A percentile compares a stretch with the other conserved stretches of the same genome.
Evolutionary conservation across 2,797 vertebrate species (phyloP).

Genomic region (Meda fulgida): DNA sequence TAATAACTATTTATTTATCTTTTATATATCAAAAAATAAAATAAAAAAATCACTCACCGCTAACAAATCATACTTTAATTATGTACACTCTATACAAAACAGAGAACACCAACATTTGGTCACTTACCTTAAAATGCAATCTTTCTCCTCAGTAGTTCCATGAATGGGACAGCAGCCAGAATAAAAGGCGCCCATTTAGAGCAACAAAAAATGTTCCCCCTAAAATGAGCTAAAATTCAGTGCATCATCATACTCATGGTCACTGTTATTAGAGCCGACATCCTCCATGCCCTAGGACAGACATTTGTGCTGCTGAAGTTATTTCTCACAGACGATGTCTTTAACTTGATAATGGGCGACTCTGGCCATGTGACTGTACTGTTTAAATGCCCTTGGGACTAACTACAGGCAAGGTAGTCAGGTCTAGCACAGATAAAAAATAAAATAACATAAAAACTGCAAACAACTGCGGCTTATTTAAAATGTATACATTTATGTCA

Average conservation of each 20-base stretch:
- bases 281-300: neutral
- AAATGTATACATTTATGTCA: neutral
- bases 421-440: neutral
- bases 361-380: slow-evolving; percentile 47
- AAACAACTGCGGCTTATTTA: neutral
- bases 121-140: slow-evolving; percentile 49
- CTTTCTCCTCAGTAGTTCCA: slow-evolving; percentile 74
- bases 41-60: neutral
- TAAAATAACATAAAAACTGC: neutral
- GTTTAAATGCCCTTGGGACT: slow-evolving; percentile 10
- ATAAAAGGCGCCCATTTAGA: slow-evolving; percentile 75
- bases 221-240: neutral
- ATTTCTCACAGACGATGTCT: slow-evolving; percentile 19
- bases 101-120: neutral
- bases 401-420: neutral
- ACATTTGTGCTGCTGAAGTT: slow-evolving; percentile 7
- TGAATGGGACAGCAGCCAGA: slow-evolving; percentile 76
- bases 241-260: neutral
- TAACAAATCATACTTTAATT: neutral
- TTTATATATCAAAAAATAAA: neutral
- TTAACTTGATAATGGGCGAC: slow-evolving; percentile 47
- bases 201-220: slow-evolving; percentile 46
- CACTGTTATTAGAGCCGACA: neutral
- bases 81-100: neutral
- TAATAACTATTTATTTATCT: neutral